These are phyloP conservation scores for Sebastes paucispinis DNA, from an alignment of 2,797 vertebrate species.

Conservation along the genomic window DNA sequence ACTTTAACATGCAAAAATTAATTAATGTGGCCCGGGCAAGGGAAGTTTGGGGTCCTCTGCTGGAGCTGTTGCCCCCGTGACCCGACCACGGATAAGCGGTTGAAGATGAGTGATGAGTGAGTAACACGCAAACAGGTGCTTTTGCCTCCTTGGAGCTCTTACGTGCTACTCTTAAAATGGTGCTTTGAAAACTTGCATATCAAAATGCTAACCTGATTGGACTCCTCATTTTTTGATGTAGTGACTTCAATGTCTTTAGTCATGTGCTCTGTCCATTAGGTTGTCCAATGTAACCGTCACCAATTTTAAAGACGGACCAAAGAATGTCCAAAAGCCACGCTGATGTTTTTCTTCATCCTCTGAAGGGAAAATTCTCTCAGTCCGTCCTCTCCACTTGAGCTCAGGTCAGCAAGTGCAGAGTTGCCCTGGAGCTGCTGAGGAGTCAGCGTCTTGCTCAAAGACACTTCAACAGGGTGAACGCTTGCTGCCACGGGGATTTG, in stretches of 20 bases:
- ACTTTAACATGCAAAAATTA: not conserved
- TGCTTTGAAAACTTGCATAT: not conserved
- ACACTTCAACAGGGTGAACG: not conserved
- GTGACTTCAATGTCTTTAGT: not conserved
- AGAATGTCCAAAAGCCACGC: not conserved
- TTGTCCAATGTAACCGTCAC: not conserved
- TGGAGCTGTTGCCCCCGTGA: too few species aligned
- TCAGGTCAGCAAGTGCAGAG: constrained; percentile 5
- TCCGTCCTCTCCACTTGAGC: not conserved
- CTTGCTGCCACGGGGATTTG: not conserved
- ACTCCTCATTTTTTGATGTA: not conserved
- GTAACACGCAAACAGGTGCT: not conserved
- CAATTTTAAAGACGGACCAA: not conserved
- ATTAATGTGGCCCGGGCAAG: too few species aligned
- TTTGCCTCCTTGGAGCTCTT: not conserved
- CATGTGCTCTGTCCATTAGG: not conserved
- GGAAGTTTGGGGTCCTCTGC: too few species aligned
- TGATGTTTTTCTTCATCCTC: not conserved
- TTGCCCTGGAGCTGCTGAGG: not conserved
- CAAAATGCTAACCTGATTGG: not conserved
- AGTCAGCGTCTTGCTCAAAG: not conserved
- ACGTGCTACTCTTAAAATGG: too few species aligned
- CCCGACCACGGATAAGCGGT: too few species aligned
- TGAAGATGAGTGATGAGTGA: too few species aligned
- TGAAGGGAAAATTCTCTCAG: not conserved